Evolutionary conservation across 2,113 vertebrate species (phyloP).

Genomic region (Dromiciops gliroides): DNA sequence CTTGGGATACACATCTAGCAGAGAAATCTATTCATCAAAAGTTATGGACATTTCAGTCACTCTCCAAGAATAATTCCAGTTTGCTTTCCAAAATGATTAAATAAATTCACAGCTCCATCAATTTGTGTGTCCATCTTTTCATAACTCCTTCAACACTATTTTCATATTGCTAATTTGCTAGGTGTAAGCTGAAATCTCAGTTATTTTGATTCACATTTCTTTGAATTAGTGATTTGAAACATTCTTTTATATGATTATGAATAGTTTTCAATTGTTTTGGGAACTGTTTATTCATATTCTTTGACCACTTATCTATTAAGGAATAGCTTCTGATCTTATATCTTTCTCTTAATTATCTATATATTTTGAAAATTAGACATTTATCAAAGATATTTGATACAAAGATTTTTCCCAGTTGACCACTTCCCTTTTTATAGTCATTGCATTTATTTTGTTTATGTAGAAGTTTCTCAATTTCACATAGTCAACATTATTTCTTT

Average conservation of each 20-base stretch:
- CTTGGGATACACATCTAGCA: not conserved
- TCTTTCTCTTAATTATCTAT: not conserved
- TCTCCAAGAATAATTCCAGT: not conserved
- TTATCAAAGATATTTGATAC: not conserved
- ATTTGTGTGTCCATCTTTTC: not conserved
- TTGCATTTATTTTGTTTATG: not conserved
- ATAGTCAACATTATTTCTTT: not conserved
- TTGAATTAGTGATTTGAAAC: not conserved
- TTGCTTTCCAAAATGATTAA: not conserved
- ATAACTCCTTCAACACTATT: not conserved
- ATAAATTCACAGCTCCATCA: not conserved
- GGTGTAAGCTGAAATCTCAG: not conserved
- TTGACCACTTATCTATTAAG: not conserved
- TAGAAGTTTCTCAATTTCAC: not conserved
- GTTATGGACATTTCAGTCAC: not conserved
- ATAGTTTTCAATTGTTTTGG: not conserved
- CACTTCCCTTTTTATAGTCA: not conserved
- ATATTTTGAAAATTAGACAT: not conserved
- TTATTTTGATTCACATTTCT: not conserved
- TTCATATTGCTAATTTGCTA: not conserved
- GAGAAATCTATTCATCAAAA: not conserved
- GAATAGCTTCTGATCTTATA: not conserved
- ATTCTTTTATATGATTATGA: not conserved
- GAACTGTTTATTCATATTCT: not conserved
- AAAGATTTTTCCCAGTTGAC: not conserved